A percentile compares a stretch with the other conserved stretches of the same genome.
Conservation (phyloP, 2,888 invertebrate species). For the Sipha maydis region DNA sequence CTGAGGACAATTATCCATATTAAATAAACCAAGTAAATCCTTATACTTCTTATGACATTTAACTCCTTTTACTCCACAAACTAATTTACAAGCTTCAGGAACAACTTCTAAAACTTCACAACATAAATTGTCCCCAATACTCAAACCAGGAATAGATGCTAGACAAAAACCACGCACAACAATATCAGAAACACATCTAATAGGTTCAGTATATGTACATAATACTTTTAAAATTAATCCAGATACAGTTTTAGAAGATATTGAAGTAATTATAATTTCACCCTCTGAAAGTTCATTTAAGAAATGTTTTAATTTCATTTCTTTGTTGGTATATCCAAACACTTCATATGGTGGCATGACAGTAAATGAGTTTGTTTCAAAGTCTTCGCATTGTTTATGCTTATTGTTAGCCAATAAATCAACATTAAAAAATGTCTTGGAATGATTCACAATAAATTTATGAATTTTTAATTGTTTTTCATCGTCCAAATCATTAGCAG, state of each 20-base stretch:
- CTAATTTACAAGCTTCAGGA: conserved; percentile 87
- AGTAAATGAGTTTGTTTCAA: conserved; percentile 68
- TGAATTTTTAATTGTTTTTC: conserved; percentile 51
- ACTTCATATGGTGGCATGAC: conserved; percentile 88
- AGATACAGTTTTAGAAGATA: conserved; percentile 78
- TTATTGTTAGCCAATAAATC: conserved; percentile 46
- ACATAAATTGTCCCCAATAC: conserved; percentile 73
- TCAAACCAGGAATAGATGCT: conserved; percentile 71
- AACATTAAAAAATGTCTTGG: conserved; percentile 51
- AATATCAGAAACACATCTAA: conserved; percentile 83
- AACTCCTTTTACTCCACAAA: conserved; percentile 86
- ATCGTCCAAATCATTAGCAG: conserved; percentile 36
- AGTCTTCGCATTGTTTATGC: conserved; percentile 49
- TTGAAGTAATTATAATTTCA: conserved; percentile 81
- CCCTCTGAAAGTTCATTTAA: conserved; percentile 78
- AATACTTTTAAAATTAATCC: conserved; percentile 83
- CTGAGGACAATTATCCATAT: conserved; percentile 82
- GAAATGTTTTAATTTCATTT: conserved; percentile 81
- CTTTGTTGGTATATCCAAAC: conserved; percentile 83
- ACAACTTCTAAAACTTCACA: conserved; percentile 89
- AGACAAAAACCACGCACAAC: conserved; percentile 46
- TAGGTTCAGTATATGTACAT: conserved; percentile 82
- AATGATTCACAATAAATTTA: conserved; percentile 46
- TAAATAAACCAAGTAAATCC: conserved; percentile 84
- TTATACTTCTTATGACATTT: conserved; percentile 77